These are phyloP conservation scores for Xestia c-nigrum DNA, from an alignment of 2,888 invertebrate genomes.

Conservation along the genomic window DNA sequence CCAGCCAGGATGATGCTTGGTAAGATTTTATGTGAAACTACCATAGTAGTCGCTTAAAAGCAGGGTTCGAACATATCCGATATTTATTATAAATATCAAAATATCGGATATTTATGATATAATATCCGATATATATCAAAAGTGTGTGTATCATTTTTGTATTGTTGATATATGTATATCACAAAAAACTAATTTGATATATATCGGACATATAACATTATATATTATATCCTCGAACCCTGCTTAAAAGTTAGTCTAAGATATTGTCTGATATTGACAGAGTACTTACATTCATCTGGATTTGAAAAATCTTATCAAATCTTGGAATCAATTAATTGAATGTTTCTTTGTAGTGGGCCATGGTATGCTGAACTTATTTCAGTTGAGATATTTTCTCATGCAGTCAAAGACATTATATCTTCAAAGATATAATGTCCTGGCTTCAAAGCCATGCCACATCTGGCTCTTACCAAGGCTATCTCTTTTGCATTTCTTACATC, in stretches of 20 bases:
- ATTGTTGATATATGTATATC: no score
- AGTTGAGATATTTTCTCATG: background rate
- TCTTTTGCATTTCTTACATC: background rate
- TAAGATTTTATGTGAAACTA: constrained; percentile 79
- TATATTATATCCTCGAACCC: no score
- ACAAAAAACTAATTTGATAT: no score
- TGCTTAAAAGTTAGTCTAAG: background rate
- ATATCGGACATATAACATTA: no score
- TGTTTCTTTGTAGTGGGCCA: background rate
- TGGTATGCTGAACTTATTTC: background rate
- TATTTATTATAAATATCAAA: no score
- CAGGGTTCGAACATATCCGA: no score
- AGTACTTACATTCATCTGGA: background rate
- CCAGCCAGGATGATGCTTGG: constrained; percentile 97
- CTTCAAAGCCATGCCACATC: background rate
- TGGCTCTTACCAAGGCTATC: background rate
- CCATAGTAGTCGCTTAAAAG: background rate
- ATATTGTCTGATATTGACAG: no score
- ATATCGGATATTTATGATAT: no score
- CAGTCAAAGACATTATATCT: background rate
- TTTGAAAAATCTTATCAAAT: background rate
- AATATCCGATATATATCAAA: no score
- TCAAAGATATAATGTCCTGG: no score
- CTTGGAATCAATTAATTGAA: background rate
- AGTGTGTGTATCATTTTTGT: no score